phyloP scores from a whole-genome alignment of 2,113 vertebrate species.

The Ramphastos sulfuratus region DNA sequence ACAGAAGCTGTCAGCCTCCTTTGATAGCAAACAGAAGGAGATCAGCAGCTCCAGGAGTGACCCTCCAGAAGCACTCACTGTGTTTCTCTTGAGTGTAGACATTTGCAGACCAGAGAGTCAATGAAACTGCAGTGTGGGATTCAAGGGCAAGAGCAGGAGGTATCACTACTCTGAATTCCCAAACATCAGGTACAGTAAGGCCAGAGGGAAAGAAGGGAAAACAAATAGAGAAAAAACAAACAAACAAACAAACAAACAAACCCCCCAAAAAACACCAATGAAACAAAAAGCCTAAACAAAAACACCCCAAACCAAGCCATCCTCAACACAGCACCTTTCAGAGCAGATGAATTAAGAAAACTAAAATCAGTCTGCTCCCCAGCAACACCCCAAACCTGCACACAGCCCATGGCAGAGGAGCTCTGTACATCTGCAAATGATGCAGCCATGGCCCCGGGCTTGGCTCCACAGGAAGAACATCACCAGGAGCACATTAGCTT shows the following conservation, averaged over 20 bases:
- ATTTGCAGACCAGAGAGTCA: background rate
- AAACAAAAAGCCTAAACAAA: background rate
- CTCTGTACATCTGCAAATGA: background rate
- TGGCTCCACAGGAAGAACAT: accelerated
- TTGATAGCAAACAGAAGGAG: background rate
- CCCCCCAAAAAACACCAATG: background rate
- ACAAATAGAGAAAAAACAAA: background rate
- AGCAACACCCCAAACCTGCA: background rate
- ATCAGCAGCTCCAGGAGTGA: background rate
- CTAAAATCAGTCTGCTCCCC: background rate
- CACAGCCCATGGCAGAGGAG: accelerated
- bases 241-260: background rate
- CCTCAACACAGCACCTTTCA: background rate
- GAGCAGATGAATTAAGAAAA: background rate
- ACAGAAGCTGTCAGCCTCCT: background rate
- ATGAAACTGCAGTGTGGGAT: background rate
- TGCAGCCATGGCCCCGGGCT: background rate
- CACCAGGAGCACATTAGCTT: accelerated
- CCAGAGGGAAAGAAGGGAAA: background rate
- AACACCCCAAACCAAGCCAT: background rate
- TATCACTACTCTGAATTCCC: background rate
- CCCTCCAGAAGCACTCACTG: background rate
- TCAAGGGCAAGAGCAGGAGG: background rate
- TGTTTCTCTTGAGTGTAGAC: background rate
- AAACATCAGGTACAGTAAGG: background rate